phyloP scores from a whole-genome alignment of 2,113 vertebrate genomes.

The Clarias macrocephalus region DNA sequence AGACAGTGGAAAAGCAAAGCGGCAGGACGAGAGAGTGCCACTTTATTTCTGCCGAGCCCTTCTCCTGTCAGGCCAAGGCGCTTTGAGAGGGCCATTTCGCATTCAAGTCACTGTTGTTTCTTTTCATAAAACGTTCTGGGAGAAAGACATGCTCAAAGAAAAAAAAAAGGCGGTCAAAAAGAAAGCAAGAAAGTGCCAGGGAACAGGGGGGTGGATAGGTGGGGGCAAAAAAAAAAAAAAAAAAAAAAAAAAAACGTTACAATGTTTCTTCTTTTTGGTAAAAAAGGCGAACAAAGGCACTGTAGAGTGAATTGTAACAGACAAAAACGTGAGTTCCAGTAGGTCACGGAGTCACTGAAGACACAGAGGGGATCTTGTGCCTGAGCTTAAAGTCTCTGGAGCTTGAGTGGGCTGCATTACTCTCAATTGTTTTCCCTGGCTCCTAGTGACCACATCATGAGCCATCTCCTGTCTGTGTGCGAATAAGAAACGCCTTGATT shows the following conservation, averaged over 20 bases:
- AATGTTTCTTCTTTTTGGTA: constrained; percentile 73
- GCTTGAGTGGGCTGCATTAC: constrained; percentile 32
- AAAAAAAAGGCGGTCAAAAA: constrained; percentile 63
- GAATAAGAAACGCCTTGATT: constrained; percentile 51
- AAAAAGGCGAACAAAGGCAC: constrained; percentile 72
- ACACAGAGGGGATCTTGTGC: constrained; percentile 73
- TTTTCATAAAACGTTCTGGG: constrained; percentile 83
- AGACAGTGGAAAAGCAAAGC: constrained; percentile 54
- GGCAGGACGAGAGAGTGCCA: constrained; percentile 60
- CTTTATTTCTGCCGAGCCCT: constrained; percentile 73
- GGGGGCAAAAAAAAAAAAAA: not conserved
- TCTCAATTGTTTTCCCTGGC: constrained; percentile 15
- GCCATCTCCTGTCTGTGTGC: not conserved
- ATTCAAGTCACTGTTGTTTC: constrained; percentile 87
- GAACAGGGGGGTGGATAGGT: not conserved
- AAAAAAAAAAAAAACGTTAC: constrained; percentile 61
- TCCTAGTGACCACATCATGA: constrained; percentile 37
- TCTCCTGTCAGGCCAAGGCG: constrained; percentile 72
- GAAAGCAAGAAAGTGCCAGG: constrained; percentile 28
- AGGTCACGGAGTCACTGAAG: constrained; percentile 74
- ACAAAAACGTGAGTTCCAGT: constrained; percentile 74
- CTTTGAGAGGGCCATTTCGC: constrained; percentile 79
- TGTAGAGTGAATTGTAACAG: constrained; percentile 74
- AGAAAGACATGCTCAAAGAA: constrained; percentile 80
- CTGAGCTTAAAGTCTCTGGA: constrained; percentile 72